Evolutionary conservation across 1,140 invertebrate genomes (phyloP), one percentile per base, ranked within the genome.

Genomic region (Antheraea pernyi): DNA sequence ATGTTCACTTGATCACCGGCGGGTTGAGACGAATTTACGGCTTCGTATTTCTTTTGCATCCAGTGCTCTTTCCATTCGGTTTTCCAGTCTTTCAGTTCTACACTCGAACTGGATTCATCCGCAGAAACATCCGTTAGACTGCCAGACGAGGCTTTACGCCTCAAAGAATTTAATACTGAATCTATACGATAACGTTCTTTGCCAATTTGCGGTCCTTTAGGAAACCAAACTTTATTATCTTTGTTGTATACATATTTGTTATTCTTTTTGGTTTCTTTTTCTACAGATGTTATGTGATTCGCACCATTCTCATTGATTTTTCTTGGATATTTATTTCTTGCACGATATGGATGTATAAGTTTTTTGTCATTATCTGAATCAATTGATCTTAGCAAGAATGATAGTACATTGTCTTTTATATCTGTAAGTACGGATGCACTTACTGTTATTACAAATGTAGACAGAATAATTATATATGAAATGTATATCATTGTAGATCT

Each of bases 1-100:
- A 91, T 91, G 60, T 91, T 91, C 11, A 91, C 83, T 7, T 67
- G 76, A 62, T 89, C 86, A 36, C 86, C 86, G 30, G 64, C 71
- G 7, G 77, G 74, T 18, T 63, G 10, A 0, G 82, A 70, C 9
- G 82, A 67, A 65, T 89, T 84, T 2, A 87, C 72, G 3, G 88
- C 86, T 67, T 91, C 84, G 22, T 84, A 74, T 63, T 91, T 89
- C 66, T 89, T 88, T 58, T 82, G 68, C 59, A 86, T 59, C 86
- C 86, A 89, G 13, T 77, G 72, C 59, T 87, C 77, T 18, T 77
- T 77, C 79, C 82, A 91, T 58, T 87, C 82, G 0, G 88, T 81
- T 42, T 86, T 88, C 82, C 83, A 91, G 22, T 84, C 70, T 19
- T 72, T 71, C 61, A 79, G 13, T 19, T 87, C 86, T 16, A 76